These are phyloP conservation scores for Emydura subglobosa DNA, from an alignment of 2,113 vertebrate species.

Conservation along the genomic window DNA sequence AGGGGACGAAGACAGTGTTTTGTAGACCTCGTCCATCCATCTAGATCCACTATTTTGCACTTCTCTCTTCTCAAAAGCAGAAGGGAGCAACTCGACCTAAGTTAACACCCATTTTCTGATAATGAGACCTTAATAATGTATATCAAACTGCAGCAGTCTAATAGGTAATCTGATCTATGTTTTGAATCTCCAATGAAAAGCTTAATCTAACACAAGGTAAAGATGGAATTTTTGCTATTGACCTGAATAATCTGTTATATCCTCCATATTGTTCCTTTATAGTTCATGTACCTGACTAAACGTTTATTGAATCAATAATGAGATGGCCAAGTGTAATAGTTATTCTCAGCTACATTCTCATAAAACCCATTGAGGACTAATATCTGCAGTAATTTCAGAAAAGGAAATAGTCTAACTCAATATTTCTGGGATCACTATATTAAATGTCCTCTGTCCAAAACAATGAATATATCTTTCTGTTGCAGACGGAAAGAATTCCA, in stretches of 20 bases:
- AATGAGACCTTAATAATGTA: background rate
- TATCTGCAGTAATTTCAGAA: background rate
- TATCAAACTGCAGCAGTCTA: background rate
- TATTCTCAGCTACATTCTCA: background rate
- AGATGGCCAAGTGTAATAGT: background rate
- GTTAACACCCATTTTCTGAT: background rate
- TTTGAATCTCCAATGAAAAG: rapidly evolving
- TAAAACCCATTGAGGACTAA: background rate
- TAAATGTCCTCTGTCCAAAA: background rate
- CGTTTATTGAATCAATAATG: background rate
- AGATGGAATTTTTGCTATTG: background rate
- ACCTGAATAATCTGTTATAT: background rate
- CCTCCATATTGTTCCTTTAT: background rate
- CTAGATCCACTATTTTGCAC: background rate
- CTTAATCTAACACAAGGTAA: background rate
- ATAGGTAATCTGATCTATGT: background rate
- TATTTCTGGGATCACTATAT: background rate
- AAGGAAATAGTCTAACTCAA: background rate
- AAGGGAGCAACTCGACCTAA: rapidly evolving
- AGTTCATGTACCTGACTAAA: background rate
- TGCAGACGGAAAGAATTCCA: slow-evolving; percentile 13
- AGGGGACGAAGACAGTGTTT: rapidly evolving
- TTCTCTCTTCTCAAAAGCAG: background rate
- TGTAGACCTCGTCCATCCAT: background rate
- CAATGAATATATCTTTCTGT: background rate